Evolutionary conservation across 2,797 vertebrate genomes (phyloP).

Genomic region (Neosilurus mollespiculum): DNA sequence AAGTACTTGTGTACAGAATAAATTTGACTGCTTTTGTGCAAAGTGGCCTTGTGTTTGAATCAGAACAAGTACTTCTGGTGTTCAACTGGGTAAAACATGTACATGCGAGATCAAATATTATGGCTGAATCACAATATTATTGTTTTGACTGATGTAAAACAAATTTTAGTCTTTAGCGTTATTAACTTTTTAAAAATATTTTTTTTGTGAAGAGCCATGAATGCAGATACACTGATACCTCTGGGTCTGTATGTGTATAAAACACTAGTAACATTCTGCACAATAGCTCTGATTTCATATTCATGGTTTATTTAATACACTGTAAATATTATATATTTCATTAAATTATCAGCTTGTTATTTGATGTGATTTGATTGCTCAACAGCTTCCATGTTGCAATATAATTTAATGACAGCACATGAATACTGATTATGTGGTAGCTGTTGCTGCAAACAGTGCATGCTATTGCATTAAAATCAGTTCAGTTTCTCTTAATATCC

Average conservation of each 20-base stretch:
- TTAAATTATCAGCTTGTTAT: not conserved
- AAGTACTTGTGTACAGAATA: not conserved
- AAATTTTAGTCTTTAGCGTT: not conserved
- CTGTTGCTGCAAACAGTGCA: not conserved
- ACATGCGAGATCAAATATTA: not conserved
- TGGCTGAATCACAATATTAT: not conserved
- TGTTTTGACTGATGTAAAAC: not conserved
- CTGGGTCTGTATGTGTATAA: too few relatives aligned
- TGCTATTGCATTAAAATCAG: not conserved
- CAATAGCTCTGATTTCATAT: slow-evolving; percentile 2
- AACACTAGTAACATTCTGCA: not conserved
- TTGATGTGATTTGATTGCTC: not conserved
- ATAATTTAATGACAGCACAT: not conserved
- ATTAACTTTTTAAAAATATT: not conserved
- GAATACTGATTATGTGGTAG: not conserved
- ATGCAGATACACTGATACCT: not conserved
- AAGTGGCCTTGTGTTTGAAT: not conserved
- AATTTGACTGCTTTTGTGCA: not conserved
- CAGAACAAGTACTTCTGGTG: not conserved
- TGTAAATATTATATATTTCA: not conserved
- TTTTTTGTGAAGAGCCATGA: not conserved
- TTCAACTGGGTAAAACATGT: not conserved
- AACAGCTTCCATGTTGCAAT: not conserved
- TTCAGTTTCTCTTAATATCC: not conserved
- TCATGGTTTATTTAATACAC: slow-evolving; percentile 5